Evolutionary conservation across 2,797 vertebrate genomes (phyloP).

Genomic region (Danio tinwini): DNA sequence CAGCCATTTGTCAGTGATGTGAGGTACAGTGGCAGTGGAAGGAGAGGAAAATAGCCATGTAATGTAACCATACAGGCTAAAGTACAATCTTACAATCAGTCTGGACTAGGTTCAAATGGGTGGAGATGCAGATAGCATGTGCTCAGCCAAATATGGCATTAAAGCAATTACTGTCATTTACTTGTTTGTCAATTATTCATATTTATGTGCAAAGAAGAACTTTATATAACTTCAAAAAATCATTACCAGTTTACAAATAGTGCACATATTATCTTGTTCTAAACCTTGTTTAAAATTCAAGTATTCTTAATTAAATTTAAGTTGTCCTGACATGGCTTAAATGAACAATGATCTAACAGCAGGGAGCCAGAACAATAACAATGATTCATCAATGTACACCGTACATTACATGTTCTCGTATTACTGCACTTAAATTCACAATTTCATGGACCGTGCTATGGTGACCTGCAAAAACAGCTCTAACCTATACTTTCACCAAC

Average conservation of each 20-base stretch:
- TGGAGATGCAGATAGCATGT: neutral
- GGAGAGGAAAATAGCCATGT: neutral
- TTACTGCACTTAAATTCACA: neutral
- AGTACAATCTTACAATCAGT: neutral
- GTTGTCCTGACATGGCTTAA: no score
- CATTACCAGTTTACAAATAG: no score
- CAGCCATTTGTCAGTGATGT: conserved; percentile 14
- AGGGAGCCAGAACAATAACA: neutral
- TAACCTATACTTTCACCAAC: no score
- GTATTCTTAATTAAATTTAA: neutral
- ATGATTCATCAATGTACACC: neutral
- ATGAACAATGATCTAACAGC: neutral
- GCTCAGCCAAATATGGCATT: neutral
- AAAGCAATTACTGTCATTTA: neutral
- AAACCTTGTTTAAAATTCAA: neutral
- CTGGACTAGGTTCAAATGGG: neutral
- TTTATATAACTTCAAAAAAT: no score
- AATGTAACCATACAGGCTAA: conserved; percentile 13
- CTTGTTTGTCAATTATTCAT: neutral
- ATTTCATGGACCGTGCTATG: neutral
- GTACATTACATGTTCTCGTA: neutral
- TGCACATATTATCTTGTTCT: neutral
- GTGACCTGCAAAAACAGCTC: neutral
- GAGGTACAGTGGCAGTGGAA: neutral
- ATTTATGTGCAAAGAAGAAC: neutral